Base-by-base conservation (phyloP, 2,888 invertebrate genomes). In the Dryocosmus kuriphilus region DNA sequence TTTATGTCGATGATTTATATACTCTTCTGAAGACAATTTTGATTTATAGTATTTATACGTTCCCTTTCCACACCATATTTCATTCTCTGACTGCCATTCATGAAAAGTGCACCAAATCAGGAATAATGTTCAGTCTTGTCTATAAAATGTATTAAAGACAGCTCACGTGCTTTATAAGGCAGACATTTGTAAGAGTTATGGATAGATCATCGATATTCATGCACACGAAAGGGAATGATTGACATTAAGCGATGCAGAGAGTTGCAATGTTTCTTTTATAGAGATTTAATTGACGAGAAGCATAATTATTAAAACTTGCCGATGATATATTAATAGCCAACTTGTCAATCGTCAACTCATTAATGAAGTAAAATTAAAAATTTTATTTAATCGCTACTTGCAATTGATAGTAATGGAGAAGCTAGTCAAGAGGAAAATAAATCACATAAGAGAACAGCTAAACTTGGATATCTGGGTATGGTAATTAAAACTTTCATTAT, bases 131-230 rank as follows among this genome's bases (percentile, higher is more conserved):
- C 24, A 57, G 7, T 41, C 27, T 27, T 27, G 46, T 9, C 27
- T 41, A n/a, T 30, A 16, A 27, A 46, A 67, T 67, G 19, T 67
- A 41, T 46, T 1, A 9, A 67, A 19, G 46, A 46, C 41, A 19
- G 8, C 19, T 19, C 30, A 3, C 8, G 27, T 46, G 27, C 7
- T 14, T 67, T 67, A 41, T 67, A 24, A 27, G 38, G 41, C 8
- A 16, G 6, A 63, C 22, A 67, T 67, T 67, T 30, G 7, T 55
- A 24, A 27, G 24, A 57, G 11, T 24, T 24, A 57, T 57, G 35
- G 38, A 22, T 24, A 16, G 38, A 65, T 65, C 65, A 65, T 65
- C 46, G 27, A 67, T 67, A 41, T 27, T 27, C 46, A 41, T 46
- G 19, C 27, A 5, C 38, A 19, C 46, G 19, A 67, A 67, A 41